phyloP scores from a whole-genome alignment of 92 coral and sea anemone genomes.

The Ricordea florida region DNA sequence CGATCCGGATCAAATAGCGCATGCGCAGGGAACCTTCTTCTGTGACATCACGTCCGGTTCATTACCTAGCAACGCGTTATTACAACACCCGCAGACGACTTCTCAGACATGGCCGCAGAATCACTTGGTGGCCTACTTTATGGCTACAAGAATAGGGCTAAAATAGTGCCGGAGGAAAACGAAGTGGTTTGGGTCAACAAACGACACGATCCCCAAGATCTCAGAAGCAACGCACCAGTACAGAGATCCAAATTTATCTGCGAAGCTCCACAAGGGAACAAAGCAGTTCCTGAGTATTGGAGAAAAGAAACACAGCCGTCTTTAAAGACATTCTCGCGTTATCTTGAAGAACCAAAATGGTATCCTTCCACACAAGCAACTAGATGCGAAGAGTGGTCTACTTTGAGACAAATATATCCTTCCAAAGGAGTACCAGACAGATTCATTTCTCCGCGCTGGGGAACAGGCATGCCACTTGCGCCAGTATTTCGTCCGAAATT shows the following conservation, averaged over 20 bases:
- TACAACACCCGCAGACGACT: too few species aligned
- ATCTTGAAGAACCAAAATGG: constrained; percentile 84
- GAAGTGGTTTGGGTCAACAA: constrained; percentile 98
- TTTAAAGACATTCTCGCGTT: constrained; percentile 81
- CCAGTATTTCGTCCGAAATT: constrained; percentile 31
- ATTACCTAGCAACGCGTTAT: constrained; percentile 54
- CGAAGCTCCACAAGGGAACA: constrained; percentile 23
- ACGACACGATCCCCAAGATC: constrained; percentile 86
- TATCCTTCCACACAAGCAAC: constrained; percentile 89
- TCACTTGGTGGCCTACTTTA: constrained; percentile 84
- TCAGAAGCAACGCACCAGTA: constrained; percentile 93
- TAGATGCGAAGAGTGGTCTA: constrained; percentile 97
- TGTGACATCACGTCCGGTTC: too few species aligned
- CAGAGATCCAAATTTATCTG: constrained; percentile 88
- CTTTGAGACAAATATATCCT: constrained; percentile 88
- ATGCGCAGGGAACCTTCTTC: too few species aligned
- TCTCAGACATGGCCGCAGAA: constrained; percentile 84
- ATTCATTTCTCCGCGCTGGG: constrained; percentile 87
- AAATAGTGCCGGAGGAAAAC: constrained; percentile 45
- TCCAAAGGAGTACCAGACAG: constrained; percentile 77
- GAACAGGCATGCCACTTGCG: constrained; percentile 64
- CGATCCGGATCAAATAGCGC: too few species aligned
- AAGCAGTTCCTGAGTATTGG: constrained; percentile 75
- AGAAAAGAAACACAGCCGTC: constrained; percentile 78
- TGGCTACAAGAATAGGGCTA: constrained; percentile 62